Percentiles rank a stretch among this genome's conserved stretches.
These are phyloP conservation scores for Zaprionus tsacasi DNA, from an alignment of 1,140 invertebrate species.

Conservation along the genomic window DNA sequence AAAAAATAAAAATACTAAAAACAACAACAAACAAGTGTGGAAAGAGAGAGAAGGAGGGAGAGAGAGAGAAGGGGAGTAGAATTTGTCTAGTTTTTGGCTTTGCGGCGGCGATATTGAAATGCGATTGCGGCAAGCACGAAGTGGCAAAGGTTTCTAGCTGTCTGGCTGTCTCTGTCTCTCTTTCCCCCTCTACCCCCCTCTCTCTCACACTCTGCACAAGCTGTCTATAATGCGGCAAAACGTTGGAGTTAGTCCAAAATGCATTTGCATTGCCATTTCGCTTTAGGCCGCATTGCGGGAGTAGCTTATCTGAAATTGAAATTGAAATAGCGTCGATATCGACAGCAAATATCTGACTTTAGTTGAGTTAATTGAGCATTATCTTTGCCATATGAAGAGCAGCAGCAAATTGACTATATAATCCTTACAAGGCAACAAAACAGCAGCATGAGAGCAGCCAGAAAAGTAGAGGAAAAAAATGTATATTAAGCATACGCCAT, in stretches of 20 bases:
- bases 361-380: slow-evolving; percentile 27
- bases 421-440: neutral
- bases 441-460: slow-evolving; percentile 3
- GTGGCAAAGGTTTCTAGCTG: neutral
- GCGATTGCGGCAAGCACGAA: slow-evolving; percentile 54
- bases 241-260: slow-evolving; percentile 74
- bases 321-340: slow-evolving; percentile 29
- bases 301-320: slow-evolving; percentile 77
- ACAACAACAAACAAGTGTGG: slow-evolving; percentile 7
- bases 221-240: slow-evolving; percentile 75
- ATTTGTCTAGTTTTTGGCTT: slow-evolving; percentile 62
- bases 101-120: slow-evolving; percentile 67
- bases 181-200: neutral
- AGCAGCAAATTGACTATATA: neutral
- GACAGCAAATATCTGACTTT: slow-evolving; percentile 5
- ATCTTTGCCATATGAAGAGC: neutral
- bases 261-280: slow-evolving; percentile 70
- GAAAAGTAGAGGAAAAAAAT: slow-evolving; percentile 53
- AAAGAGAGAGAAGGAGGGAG: slow-evolving; percentile 23
- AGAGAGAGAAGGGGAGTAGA: slow-evolving; percentile 15
- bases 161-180: neutral
- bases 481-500: slow-evolving; percentile 73
- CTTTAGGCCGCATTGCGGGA: slow-evolving; percentile 77
- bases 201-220: slow-evolving; percentile 5
- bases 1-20: slow-evolving; percentile 32